Evolutionary conservation across 2,888 invertebrate genomes (phyloP), one percentile per base, ranked within the genome.

Genomic region (Coenonympha arcania): DNA sequence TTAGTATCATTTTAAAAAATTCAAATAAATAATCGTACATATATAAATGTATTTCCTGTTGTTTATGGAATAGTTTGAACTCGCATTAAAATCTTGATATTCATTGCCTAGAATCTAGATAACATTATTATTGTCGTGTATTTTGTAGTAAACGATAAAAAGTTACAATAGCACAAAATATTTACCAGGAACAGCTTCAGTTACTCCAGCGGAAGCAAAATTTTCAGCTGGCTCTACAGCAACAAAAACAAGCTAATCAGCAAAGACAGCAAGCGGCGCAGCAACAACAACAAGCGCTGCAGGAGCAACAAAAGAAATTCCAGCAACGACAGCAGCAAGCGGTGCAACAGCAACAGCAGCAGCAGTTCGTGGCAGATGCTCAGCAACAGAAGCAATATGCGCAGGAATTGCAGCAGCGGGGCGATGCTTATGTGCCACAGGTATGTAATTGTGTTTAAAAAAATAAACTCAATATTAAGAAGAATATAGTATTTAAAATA

Each of bases 191-290:
- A 57, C 77, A 80, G 65, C 71, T 67, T 58, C 64, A 64, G 54
- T 73, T 73, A 42, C 75, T 61, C 46, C 70, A 73, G 54, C 76
- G 76, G 57, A 65, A 69, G 54, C 65, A 83, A 61, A n/a, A n/a
- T n/a, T n/a, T 76, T 76, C 76, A 72, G 47, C 76, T 76, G 52
- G 76, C 79, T 48, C 74, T 67, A 42, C 69, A 71, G 55, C 71
- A 69, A 13, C 67, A 68, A 57, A 75, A 79, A 53, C 66, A 70
- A n/a, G 42, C 36, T 64, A 58, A 61, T 62, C 69, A 76, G 62
- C 68, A 69, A 30, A 68, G 72, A 51, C 68, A 70, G 52, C 79
- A 80, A 49, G 76, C 68, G 42, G 71, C 71, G 51, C 69, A 76
- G 62, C 68, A 69, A 30, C 69, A 72, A 51, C 68, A 70, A 52